These are phyloP conservation scores for Rhingia rostrata DNA, from an alignment of 2,888 invertebrate genomes.

Conservation along the genomic window DNA sequence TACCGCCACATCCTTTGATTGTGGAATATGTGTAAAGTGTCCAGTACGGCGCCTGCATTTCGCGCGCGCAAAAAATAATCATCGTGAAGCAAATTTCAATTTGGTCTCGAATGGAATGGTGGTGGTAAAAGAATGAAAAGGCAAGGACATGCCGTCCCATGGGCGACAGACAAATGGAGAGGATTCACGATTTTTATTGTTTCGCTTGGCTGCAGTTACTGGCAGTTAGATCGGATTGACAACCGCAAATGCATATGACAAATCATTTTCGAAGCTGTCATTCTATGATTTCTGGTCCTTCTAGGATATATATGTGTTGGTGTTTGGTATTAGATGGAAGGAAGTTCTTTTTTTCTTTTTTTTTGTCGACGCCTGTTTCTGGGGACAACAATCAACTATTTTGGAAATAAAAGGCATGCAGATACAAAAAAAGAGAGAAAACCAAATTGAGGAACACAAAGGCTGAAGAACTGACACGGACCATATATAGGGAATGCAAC, in stretches of 20 bases:
- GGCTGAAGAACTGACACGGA: slow-evolving; percentile 14
- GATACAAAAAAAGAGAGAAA: slow-evolving; percentile 18
- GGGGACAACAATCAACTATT: slow-evolving; percentile 52
- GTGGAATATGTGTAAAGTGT: slow-evolving; percentile 57
- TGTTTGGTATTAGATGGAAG: slow-evolving; percentile 29
- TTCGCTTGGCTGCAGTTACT: slow-evolving; percentile 43
- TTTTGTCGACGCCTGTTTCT: slow-evolving; percentile 5
- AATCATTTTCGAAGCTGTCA: slow-evolving; percentile 75
- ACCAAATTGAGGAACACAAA: background rate
- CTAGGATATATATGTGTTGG: slow-evolving; percentile 22
- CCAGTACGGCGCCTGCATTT: slow-evolving; percentile 49
- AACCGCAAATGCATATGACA: slow-evolving; percentile 77
- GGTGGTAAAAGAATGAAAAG: slow-evolving; percentile 9
- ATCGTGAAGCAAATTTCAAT: slow-evolving; percentile 51
- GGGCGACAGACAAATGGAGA: slow-evolving; percentile 22
- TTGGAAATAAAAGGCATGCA: background rate
- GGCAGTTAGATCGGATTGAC: slow-evolving; percentile 74
- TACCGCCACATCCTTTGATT: slow-evolving; percentile 31
- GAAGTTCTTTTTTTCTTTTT: slow-evolving; percentile 8
- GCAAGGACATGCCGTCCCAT: background rate
- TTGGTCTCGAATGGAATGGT: slow-evolving; percentile 25
- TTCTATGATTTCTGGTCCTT: slow-evolving; percentile 41
- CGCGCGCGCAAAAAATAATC: slow-evolving; percentile 18
- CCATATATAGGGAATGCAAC: slow-evolving; percentile 27
- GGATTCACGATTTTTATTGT: slow-evolving; percentile 31